Base-by-base conservation (phyloP, 1,140 invertebrate genomes). In the Drosophila punjabiensis region DNA sequence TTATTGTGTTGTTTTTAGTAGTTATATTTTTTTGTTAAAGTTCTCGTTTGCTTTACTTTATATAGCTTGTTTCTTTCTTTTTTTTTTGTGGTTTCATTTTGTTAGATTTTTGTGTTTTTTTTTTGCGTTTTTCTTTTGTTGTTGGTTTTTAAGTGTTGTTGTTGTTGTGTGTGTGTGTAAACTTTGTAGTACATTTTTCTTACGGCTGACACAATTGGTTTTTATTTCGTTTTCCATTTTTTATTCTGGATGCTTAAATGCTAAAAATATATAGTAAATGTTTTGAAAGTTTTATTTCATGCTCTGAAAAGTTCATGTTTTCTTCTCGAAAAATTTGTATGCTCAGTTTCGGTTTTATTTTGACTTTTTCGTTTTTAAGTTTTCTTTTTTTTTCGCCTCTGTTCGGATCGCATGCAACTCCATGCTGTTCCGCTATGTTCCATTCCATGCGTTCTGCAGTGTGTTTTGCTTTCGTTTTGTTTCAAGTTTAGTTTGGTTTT, bases 231-330 rank as follows among this genome's bases (percentile, higher is more conserved):
- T 43, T 74, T 79, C 41, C 48, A 41, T 71, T 70, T 75, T 69
- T 58, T 70, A 45, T 58, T 71, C 68, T 56, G 63, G 56, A 47
- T 78, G 55, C 76, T 79, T 79, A 79, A 79, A 56, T 63, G 62
- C 78, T 80, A 79, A 79, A 79, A 76, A 79, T 79, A 78, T 79
- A 79, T 79, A 79, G 61, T 81, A 81, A 80, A 56, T 59, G 69
- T 65, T 58, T 65, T 58, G 55, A 68, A 61, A 73, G 53, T 75
- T 75, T 74, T 63, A 56, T 74, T 81, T 81, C 45, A 76, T 61
- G 61, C 39, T 60, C 74, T 56, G 35, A 64, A 64, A 64, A 64
- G 48, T 55, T 64, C 47, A n/a, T 39, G 35, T 79, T 80, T 59
- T 37, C 71, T 63, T 76, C 13, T 76, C 37, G 33, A 76, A 63